Evolutionary conservation across 2,888 invertebrate species (phyloP), one percentile per base, ranked within the genome.

Genomic region (Anorthoa munda): DNA sequence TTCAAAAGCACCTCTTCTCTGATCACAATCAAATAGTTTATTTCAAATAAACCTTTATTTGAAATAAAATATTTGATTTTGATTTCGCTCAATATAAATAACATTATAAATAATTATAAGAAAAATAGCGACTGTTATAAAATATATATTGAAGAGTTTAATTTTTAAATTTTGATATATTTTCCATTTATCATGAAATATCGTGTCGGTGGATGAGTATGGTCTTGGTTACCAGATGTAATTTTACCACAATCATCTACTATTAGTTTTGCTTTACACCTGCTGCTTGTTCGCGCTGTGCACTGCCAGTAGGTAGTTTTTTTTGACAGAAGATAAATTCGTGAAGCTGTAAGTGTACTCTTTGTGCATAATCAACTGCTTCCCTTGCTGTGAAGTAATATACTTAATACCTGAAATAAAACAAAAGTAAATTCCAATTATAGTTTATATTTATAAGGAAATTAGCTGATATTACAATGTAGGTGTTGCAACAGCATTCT

Each of bases 331-430:
- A 11, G 70, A 75, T 5, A 26, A 50, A 46, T n/a, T 77, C 15
- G 51, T 75, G n/a, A 15, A 75, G 60, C 77, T 56, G 23, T 77
- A 75, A 1, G 77, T 70, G n/a, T 61, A 77, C 0, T 61, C 50
- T n/a, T 70, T 60, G 50, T 77, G 23, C 11, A 75, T 13, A 61
- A 77, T 70, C 26, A 77, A 70, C 17, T 50, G 70, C 11, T 77
- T 70, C 11, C 70, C 70, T 46, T 50, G 60, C 51, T 64, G 45
- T 3, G 77, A 76, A 55, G 12, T 66, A 2, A 72, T 61, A 23
- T 60, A 76, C 23, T 58, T 53, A 4, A 60, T 7, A 23, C 68
- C 81, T 81, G 60, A 39, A 79, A 79, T 48, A 53, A 7, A 77
- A 15, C 4, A 15, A 18, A 50, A 50, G 9, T 51, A n/a, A 51